Evolutionary conservation across 2,888 invertebrate genomes (phyloP), one percentile per base, ranked within the genome.

Genomic region (Ophion ventricosus): DNA sequence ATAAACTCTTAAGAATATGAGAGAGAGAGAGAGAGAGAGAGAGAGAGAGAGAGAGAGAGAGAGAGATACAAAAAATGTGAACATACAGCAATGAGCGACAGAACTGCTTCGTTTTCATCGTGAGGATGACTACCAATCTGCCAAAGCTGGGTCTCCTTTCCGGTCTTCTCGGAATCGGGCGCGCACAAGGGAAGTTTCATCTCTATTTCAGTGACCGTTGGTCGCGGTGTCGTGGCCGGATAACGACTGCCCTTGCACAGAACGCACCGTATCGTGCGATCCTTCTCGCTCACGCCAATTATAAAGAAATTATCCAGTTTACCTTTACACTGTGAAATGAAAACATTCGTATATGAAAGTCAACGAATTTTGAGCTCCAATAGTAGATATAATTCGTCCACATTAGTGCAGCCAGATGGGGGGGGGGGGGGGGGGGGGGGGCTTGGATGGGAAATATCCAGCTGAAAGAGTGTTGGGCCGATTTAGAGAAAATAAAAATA

Each of bases 201-300:
- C 2, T 96, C 94, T 85, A 98, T 92, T 91, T 98, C 96, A 17
- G 95, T 95, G 5, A 98, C 94, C 84, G 97, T 96, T 1, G 99
- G 99, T 75, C 97, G 95, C 0, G 99, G 99, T 26, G 96, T 96
- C 0, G 98, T 97, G 40, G 96, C 95, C 0, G 99, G 99, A 94
- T 97, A 99, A 20, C 96, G 95, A 23, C 96, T 95, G n/a, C 98
- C 98, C 91, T 98, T 97, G 90, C 99, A 99, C 75, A 97, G 94
- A 35, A 99, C 96, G 17, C 97, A 97, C 59, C 97, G 95, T 5
- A 98, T 95, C 76, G 96, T 96, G 92, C 97, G 96, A 20, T 96
- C 95, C 0, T 95, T 94, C 93, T 99, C 98, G 86, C 96, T 96
- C 0, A 98, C 94, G 85, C 98, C 95, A 56, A 97, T 95, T 61